Percentiles rank a stretch among this genome's conserved stretches.
These are phyloP conservation scores for Anastrepha obliqua DNA, from an alignment of 1,140 invertebrate genomes.

Conservation along the genomic window DNA sequence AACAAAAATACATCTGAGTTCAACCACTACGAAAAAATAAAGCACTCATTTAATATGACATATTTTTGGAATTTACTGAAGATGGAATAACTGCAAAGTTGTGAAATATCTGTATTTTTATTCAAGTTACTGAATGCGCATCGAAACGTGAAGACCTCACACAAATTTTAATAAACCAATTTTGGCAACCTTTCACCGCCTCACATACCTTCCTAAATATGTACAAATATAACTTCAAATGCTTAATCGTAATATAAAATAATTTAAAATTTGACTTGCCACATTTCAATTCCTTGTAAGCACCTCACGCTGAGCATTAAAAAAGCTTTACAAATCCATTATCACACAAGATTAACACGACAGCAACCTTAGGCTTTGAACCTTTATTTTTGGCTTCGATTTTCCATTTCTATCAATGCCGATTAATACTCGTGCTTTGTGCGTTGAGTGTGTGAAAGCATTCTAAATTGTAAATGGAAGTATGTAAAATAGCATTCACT, in stretches of 20 bases:
- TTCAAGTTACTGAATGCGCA: too few relatives aligned
- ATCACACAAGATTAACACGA: background rate
- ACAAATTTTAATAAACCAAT: background rate
- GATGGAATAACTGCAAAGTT: too few relatives aligned
- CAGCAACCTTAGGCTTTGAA: background rate
- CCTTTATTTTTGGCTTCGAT: background rate
- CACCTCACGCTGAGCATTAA: background rate
- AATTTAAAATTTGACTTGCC: background rate
- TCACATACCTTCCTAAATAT: background rate
- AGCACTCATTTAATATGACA: too few relatives aligned
- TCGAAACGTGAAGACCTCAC: too few relatives aligned
- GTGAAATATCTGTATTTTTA: too few relatives aligned
- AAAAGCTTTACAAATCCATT: background rate
- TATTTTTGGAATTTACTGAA: too few relatives aligned
- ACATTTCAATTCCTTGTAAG: background rate
- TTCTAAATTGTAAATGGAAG: conserved; percentile 17
- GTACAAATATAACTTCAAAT: background rate
- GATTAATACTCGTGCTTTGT: background rate
- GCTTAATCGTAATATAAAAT: background rate
- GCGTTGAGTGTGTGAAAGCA: conserved; percentile 10
- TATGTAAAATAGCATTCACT: conserved; percentile 11
- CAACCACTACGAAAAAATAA: too few relatives aligned
- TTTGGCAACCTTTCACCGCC: conserved; percentile 1
- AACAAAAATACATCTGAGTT: too few relatives aligned
- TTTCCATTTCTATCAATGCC: background rate